Percentiles rank a stretch among this genome's conserved stretches.
These are phyloP conservation scores for Zele albiditarsus DNA, from an alignment of 2,888 invertebrate species.

Conservation along the genomic window DNA sequence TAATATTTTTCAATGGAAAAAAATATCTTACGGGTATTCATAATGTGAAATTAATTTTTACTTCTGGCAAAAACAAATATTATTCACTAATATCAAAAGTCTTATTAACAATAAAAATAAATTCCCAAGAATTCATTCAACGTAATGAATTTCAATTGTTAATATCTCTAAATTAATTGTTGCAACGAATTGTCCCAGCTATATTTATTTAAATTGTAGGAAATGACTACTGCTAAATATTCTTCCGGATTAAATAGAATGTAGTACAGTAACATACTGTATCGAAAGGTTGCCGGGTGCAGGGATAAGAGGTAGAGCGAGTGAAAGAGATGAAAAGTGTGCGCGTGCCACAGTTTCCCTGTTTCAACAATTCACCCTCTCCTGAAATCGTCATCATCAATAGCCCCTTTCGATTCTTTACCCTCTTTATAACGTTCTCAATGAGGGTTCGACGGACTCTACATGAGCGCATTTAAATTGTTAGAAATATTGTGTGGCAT, in stretches of 20 bases:
- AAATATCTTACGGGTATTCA: too few species aligned
- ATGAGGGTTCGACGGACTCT: slow-evolving; percentile 21
- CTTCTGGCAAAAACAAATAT: too few species aligned
- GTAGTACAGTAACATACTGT: slow-evolving; percentile 56
- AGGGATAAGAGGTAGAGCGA: slow-evolving; percentile 1
- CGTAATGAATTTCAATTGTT: too few species aligned
- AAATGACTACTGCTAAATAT: not conserved
- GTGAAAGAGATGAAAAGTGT: not conserved
- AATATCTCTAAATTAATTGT: too few species aligned
- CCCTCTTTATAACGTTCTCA: slow-evolving; percentile 26
- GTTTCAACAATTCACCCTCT: slow-evolving; percentile 62
- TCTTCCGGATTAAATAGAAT: not conserved
- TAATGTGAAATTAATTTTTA: too few species aligned
- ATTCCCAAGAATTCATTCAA: too few species aligned
- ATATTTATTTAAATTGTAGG: not conserved
- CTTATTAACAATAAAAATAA: too few species aligned
- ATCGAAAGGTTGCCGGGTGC: slow-evolving; percentile 58
- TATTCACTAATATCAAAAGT: too few species aligned
- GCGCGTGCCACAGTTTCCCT: slow-evolving; percentile 56
- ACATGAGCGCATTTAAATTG: slow-evolving; percentile 31
- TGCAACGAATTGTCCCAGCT: too few species aligned
- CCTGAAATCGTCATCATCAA: slow-evolving; percentile 41
- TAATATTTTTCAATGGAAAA: too few species aligned
- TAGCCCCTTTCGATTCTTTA: slow-evolving; percentile 28
- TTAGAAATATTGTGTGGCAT: not conserved